Percentiles rank a stretch among this genome's conserved stretches.
These are phyloP conservation scores for Paramormyrops hopkinsi DNA, from an alignment of 2,797 vertebrate genomes.

Conservation along the genomic window DNA sequence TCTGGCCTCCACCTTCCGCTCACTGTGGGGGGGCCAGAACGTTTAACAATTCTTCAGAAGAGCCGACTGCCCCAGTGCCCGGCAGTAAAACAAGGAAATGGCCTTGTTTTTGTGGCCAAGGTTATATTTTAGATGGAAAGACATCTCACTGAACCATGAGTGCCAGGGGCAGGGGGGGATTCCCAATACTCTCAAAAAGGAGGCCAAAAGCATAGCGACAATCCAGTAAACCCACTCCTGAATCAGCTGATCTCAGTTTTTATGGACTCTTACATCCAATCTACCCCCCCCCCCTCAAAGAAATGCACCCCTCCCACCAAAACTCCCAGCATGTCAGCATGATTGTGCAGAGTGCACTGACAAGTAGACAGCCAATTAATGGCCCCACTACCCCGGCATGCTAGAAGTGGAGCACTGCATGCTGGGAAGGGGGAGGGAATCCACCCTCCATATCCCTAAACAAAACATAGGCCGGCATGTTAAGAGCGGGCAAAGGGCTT, in stretches of 20 bases:
- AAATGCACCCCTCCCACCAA: neutral
- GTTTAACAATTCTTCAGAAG: neutral
- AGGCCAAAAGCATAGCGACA: neutral
- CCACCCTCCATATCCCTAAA: neutral
- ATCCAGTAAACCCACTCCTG: neutral
- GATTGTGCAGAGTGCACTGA: slow-evolving; percentile 36
- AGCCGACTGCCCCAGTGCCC: neutral
- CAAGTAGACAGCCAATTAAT: slow-evolving; percentile 37
- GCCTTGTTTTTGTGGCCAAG: neutral
- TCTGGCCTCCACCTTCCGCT: slow-evolving; percentile 17
- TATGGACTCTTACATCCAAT: neutral
- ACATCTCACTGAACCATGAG: neutral
- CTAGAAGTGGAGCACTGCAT: slow-evolving; percentile 36
- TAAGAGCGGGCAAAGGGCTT: neutral
- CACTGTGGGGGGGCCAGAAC: neutral
- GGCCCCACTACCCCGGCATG: slow-evolving; percentile 23
- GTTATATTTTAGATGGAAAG: neutral
- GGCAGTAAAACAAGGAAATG: neutral
- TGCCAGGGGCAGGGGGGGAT: neutral
- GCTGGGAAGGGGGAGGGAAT: neutral
- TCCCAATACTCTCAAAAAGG: neutral
- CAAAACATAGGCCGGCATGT: neutral
- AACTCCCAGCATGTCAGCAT: slow-evolving; percentile 24
- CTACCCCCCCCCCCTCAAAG: neutral
- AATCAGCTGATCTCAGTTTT: neutral